A percentile compares a stretch with the other conserved stretches of the same genome.
These are phyloP conservation scores for Acrobasis repandana DNA, from an alignment of 2,888 invertebrate species.

Conservation along the genomic window DNA sequence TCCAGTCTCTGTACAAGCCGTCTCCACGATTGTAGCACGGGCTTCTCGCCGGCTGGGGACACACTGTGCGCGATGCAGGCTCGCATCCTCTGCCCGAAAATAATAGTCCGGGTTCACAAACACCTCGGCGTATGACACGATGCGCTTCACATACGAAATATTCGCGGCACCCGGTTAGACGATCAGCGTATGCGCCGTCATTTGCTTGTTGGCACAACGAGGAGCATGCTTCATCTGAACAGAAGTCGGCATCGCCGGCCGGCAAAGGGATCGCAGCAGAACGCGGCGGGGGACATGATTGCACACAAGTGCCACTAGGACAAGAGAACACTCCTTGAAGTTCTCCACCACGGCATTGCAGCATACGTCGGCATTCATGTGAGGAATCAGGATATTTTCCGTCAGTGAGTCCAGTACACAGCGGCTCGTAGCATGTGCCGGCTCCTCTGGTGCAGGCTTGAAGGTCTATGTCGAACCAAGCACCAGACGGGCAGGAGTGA, in stretches of 20 bases:
- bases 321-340: slow-evolving; percentile 64
- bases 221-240: slow-evolving; percentile 73
- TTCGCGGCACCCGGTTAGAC: slow-evolving; percentile 78
- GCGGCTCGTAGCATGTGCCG: slow-evolving; percentile 83
- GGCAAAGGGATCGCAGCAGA: slow-evolving; percentile 69
- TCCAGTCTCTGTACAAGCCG: slow-evolving; percentile 73
- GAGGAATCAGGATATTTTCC: slow-evolving; percentile 83
- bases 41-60: slow-evolving; percentile 71
- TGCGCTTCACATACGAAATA: slow-evolving; percentile 82
- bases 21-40: slow-evolving; percentile 73
- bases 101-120: slow-evolving; percentile 77
- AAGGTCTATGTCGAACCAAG: slow-evolving; percentile 80
- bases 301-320: slow-evolving; percentile 48
- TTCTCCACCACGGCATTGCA: slow-evolving; percentile 75
- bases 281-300: slow-evolving; percentile 67
- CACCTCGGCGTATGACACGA: slow-evolving; percentile 78
- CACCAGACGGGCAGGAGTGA: slow-evolving; percentile 77
- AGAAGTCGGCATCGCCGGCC: slow-evolving; percentile 78
- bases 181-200: slow-evolving; percentile 83
- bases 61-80: slow-evolving; percentile 62
- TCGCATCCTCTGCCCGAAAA: slow-evolving; percentile 81
- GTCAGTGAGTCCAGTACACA: slow-evolving; percentile 82
- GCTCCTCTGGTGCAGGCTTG: slow-evolving; percentile 80
- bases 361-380: slow-evolving; percentile 79
- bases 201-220: slow-evolving; percentile 75